Evolutionary conservation across 1,140 invertebrate genomes (phyloP), one percentile per base, ranked within the genome.

Genomic region (Trichonephila inaurata): DNA sequence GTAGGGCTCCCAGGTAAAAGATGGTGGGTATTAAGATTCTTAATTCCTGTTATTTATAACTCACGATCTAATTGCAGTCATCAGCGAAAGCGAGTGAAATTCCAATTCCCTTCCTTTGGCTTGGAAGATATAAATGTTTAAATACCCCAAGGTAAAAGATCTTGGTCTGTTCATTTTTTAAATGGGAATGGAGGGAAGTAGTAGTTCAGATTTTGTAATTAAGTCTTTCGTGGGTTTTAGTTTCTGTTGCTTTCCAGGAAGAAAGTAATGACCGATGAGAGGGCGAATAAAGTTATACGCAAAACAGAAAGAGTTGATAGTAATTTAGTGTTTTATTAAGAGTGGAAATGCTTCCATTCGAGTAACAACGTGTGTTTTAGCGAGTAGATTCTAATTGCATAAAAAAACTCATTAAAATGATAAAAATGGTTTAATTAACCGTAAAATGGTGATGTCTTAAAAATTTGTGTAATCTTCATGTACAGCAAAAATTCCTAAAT

Each of bases 41-140:
- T 88, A 88, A 88, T 88, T 88, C 86, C 62, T 19, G 60, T 64
- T 88, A 88, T 88, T 88, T 88, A 64, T 88, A 64, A 64, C 51
- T 58, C 28, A 2, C 12, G 12, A 64, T 58, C 86, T 88, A 88
- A 88, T 88, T 88, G 86, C 62, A 88, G 86, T 88, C 62, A 64
- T 85, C 58, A 58, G 60, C 21, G 61, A 21, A 64, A 88, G 24
- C 40, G 33, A 40, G 18, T 19, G 33, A 64, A 88, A 44, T 24
- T 44, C 86, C 86, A 88, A 62, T 88, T 88, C 24, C 83, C 61
- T 21, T 62, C 51, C 86, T 88, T 44, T 44, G 28, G 28, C 61
- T 88, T 16, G 19, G 86, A 88, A 88, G 51, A 88, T 64, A 88
- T 85, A 85, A 85, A 85, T 85, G 83, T 60, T 77, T 77, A 40